A percentile compares a stretch with the other conserved stretches of the same genome.
phyloP scores from a whole-genome alignment of 2,888 invertebrate species.

The Drosophila aldrichi region DNA sequence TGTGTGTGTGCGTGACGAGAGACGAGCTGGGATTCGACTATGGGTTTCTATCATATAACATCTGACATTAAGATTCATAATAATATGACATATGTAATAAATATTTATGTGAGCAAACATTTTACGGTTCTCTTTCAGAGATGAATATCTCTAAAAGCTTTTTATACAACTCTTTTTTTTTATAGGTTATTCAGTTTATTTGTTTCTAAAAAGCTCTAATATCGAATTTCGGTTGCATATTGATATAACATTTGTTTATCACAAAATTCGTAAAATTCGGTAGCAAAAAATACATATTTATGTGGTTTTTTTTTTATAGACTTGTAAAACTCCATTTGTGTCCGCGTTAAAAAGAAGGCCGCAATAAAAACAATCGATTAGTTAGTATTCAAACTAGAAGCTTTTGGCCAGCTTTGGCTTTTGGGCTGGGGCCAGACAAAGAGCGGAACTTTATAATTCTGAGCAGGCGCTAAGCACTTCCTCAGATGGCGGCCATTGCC shows the following conservation, averaged over 20 bases:
- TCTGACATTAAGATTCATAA: conserved; percentile 12
- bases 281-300: conserved; percentile 3
- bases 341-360: neutral
- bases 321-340: conserved; percentile 4
- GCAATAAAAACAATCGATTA: conserved; percentile 29
- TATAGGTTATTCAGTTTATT: neutral
- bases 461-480: conserved; percentile 67
- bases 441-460: conserved; percentile 66
- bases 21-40: conserved; percentile 9
- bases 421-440: conserved; percentile 30
- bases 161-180: neutral
- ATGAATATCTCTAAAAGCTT: neutral
- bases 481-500: conserved; percentile 43
- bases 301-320: neutral
- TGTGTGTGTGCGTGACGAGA: conserved; percentile 22
- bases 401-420: conserved; percentile 4
- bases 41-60: neutral
- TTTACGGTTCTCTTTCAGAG: neutral
- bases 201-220: neutral
- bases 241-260: neutral
- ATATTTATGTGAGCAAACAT: neutral
- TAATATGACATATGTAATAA: conserved; percentile 9
- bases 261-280: neutral
- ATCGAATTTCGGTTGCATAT: neutral
- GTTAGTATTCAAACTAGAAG: conserved; percentile 21